Base-by-base conservation (phyloP, 2,113 vertebrate genomes). In the Coptodon rendalli region DNA sequence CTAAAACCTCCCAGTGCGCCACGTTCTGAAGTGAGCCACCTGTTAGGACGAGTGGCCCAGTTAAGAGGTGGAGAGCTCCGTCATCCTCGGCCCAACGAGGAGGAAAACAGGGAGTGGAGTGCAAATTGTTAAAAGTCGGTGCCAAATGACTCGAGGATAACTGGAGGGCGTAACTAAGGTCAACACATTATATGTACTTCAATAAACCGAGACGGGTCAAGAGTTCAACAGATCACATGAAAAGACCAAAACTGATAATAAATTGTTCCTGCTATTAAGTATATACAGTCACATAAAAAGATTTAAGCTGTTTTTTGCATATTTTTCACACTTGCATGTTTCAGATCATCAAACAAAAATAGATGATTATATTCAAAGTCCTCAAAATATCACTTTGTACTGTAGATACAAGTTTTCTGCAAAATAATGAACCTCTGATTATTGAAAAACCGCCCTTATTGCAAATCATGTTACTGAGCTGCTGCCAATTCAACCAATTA, bases 11-110 rank as follows among this genome's bases (percentile, higher is more conserved):
- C 86, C 85, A 85, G 66, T 6, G 86, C 38, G 87, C 71, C 78
- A 59, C 43, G 36, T 86, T 85, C 86, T 91, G 90, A 95, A 91
- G 88, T 36, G 73, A 86, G 68, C 91, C 93, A 93, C 92, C 93
- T 94, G 92, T 88, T 86, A 31, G 53, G 10, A 63, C 86, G 92
- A 92, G 94, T 86, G 89, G 82, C 86, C 27, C 34, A 1, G 48
- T 85, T 53, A 88, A 48, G 89, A 88, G 90, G 88, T 9, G 29
- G 24, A 89, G 89, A 86, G 84, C 53, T 80, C 68, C 54, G 85
- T 87, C 48, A 48, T 83, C 91, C 86, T 50, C 13, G 9, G 27
- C 84, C 11, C 40, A 38, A 84, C 24, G 17, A 40, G 68, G 84
- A 92, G 53, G 40, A 81, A n/a, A 85, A 87, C 54, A 66, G 84